Base-by-base conservation (phyloP, 2,888 invertebrate genomes). In the Aleiodes alternator region DNA sequence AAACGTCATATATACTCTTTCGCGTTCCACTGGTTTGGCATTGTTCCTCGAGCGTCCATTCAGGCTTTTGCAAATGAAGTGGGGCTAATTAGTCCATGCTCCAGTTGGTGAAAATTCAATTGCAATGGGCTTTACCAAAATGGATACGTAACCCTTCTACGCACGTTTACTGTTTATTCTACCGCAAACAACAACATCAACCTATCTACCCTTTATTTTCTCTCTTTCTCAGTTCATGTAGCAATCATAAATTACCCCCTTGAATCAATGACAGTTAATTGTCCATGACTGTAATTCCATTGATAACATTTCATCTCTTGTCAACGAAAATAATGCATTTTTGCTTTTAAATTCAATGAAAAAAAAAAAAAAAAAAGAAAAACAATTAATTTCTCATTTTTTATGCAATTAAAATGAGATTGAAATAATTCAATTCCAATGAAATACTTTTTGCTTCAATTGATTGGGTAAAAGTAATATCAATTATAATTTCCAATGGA, bases 101-200 rank as follows among this genome's bases (percentile, higher is more conserved):
- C 85, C 83, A 87, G 86, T 87, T 87, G 84, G 82, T 82, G 84
- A 85, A 86, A 87, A 87, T 88, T 87, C 82, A 88, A 88, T 86
- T 82, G 79, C 78, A 29, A 73, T 77, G 76, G 75, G 79, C 75
- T 76, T 57, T 75, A 64, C 64, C 43, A 43, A 64, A 64, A 16
- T 64, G 64, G 48, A 16, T 64, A 48, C 23, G 48, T 8, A 9
- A 9, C 64, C 74, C 61, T 38, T 61, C 38, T 53, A 64, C 73
- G 50, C 51, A 38, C 61, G 53, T 74, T 69, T 59, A 69, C 73
- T 69, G 61, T 69, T 69, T 74, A 69, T 69, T 53, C 73, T 69
- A 53, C 51, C 31, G 59, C 51, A 61, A 72, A 53, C 64, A 72
- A 38, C 64, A 43, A 43, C 43, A 23, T 23, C 48, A 64, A 48